Evolutionary conservation across 2,113 vertebrate species (phyloP), one percentile per base, ranked within the genome.

Genomic region (Leucosticte australis): DNA sequence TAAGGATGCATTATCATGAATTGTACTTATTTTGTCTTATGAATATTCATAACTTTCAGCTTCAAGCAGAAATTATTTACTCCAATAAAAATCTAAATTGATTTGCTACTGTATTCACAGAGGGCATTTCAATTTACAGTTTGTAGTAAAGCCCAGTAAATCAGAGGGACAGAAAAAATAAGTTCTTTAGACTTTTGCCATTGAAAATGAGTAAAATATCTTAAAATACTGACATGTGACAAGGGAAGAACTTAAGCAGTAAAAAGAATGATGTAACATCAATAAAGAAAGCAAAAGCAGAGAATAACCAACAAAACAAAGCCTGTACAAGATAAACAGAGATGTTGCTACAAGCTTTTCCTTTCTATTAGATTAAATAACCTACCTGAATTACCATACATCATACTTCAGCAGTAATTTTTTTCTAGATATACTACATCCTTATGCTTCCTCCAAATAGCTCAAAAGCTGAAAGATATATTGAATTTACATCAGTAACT

Each of bases 51-150:
- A 69, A 18, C 8, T 60, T 84, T 89, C 83, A 33, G 41, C 39
- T 75, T 92, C 57, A 87, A 91, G 76, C 33, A 75, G 42, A 28
- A 95, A 93, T 80, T 86, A 89, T 84, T 87, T 87, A 86, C 30
- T 83, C 8, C n/a, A 76, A 79, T 47, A 75, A 17, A 94, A 87
- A 89, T 62, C 84, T 71, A 85, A 91, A 92, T 82, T 70, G 28
- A 88, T 64, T 78, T 59, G 71, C 59, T 62, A 70, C 46, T 91
- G 18, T 59, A 84, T 73, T 94, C 82, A 82, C 64, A 81, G 46
- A 80, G 62, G 31, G 50, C 49, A 86, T 73, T 90, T 92, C 55
- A 86, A 83, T 86, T 92, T 74, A 52, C 19, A 88, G 39, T 37
- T 7, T 50, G 35, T 49, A 80, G 55, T 86, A 92, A 73, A 87